Conservation (phyloP, 2,797 vertebrate species). For the Crocidura indochinensis region DNA sequence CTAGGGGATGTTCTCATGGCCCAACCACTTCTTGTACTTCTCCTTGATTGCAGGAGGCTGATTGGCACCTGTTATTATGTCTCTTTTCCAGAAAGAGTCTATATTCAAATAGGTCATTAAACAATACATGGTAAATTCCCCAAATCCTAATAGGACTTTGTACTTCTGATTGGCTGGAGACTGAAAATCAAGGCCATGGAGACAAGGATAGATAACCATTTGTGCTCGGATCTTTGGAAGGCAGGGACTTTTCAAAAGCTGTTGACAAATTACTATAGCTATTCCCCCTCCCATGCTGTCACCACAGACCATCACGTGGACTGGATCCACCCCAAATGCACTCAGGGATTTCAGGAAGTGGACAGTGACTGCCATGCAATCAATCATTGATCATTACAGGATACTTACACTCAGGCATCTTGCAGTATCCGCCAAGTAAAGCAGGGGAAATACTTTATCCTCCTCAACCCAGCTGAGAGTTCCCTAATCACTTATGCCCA, state of each 20-base stretch:
- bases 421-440: constrained; percentile 88
- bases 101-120: constrained; percentile 89
- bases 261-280: constrained; percentile 90
- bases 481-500: background rate
- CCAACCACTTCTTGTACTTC: constrained; percentile 91
- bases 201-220: constrained; percentile 92
- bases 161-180: constrained; percentile 95
- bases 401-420: constrained; percentile 91
- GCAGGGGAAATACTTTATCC: background rate
- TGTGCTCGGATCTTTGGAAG: constrained; percentile 93
- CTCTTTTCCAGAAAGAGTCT: constrained; percentile 80
- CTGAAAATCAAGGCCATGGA: constrained; percentile 92
- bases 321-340: constrained; percentile 91
- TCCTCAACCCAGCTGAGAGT: background rate
- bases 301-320: constrained; percentile 91
- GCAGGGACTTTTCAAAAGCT: constrained; percentile 84
- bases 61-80: constrained; percentile 86
- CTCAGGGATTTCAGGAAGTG: constrained; percentile 92
- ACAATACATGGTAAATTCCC: constrained; percentile 83
- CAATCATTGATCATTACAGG: constrained; percentile 91
- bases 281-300: constrained; percentile 93
- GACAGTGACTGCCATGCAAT: constrained; percentile 90
- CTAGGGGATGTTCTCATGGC: constrained; percentile 90
- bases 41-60: constrained; percentile 89
- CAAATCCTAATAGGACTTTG: constrained; percentile 90